Evolutionary conservation across 2,797 vertebrate species (phyloP).

Genomic region (Glyptemys insculpta): DNA sequence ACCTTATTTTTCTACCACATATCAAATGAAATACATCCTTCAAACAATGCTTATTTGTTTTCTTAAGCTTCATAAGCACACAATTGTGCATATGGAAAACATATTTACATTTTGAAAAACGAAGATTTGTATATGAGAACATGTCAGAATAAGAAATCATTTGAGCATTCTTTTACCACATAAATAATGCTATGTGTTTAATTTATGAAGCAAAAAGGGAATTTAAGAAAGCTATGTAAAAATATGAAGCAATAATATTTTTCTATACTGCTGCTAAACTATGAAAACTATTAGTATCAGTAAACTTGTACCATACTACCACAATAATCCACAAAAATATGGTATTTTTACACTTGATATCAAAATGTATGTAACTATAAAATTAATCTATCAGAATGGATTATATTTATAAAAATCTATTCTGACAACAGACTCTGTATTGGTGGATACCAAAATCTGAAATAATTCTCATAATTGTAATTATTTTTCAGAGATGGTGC

Average conservation of each 20-base stretch:
- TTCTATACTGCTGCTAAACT: constrained; percentile 60
- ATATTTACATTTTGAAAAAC: not conserved
- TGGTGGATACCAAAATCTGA: constrained; percentile 49
- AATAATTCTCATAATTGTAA: constrained; percentile 68
- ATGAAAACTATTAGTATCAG: constrained; percentile 54
- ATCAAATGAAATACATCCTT: not conserved
- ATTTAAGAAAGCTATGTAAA: constrained; percentile 23
- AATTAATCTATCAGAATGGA: constrained; percentile 37
- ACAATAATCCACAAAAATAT: constrained; percentile 52
- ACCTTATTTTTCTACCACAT: not conserved
- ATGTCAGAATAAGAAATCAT: constrained; percentile 27
- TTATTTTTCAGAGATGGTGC: constrained; percentile 59
- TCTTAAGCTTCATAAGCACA: not conserved
- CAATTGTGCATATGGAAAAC: not conserved
- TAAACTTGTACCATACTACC: constrained; percentile 29
- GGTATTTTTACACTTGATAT: constrained; percentile 12
- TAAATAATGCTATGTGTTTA: constrained; percentile 22
- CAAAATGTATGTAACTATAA: constrained; percentile 45
- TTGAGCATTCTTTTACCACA: not conserved
- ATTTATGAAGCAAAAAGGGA: constrained; percentile 17
- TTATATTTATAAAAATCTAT: constrained; percentile 27
- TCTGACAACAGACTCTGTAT: constrained; percentile 39
- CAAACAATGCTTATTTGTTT: not conserved
- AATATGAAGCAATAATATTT: not conserved
- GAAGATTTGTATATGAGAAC: not conserved